These are phyloP conservation scores for Danio rerio DNA, from an alignment of 2,113 vertebrate genomes.

Conservation along the genomic window GRCz12tu NC_133197.1:37937501-37938000, in stretches of 20 bases:
- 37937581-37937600: slow-evolving; percentile 44
- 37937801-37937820: slow-evolving; percentile 42
- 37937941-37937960: slow-evolving; percentile 50
- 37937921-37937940: slow-evolving; percentile 51
- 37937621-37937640: slow-evolving; percentile 45
- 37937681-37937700: background rate
- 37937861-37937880: slow-evolving; percentile 37
- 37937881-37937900: slow-evolving; percentile 63
- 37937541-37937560: slow-evolving; percentile 56
- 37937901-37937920: slow-evolving; percentile 62
- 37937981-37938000: slow-evolving; percentile 28
- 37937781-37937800: slow-evolving; percentile 56
- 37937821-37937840: slow-evolving; percentile 64
- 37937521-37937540: slow-evolving; percentile 80
- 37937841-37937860: slow-evolving; percentile 57
- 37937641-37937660: slow-evolving; percentile 37
- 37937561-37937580: slow-evolving; percentile 54
- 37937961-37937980: background rate
- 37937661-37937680: slow-evolving; percentile 2
- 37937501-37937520: slow-evolving; percentile 81
- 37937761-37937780: slow-evolving; percentile 48
- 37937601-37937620: slow-evolving; percentile 33
- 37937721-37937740: slow-evolving; percentile 55
- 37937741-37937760: slow-evolving; percentile 54
- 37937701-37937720: slow-evolving; percentile 31